Conservation (phyloP, 2,888 invertebrate genomes). For the Melolontha melolontha region DNA sequence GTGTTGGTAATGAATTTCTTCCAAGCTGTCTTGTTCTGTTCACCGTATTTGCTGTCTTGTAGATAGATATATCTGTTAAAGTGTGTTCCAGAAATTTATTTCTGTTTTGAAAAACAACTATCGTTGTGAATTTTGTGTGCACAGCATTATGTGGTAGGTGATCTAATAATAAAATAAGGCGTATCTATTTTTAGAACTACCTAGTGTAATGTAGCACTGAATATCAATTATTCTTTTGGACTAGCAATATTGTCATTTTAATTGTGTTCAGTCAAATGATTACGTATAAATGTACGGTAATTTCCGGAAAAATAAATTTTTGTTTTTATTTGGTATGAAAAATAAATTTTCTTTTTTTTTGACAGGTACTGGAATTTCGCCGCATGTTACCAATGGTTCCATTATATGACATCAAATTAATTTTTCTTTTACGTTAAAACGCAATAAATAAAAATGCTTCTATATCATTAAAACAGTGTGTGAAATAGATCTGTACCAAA, state of each 20-base stretch:
- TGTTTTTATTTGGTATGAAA: not conserved
- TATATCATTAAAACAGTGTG: not conserved
- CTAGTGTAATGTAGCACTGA: slow-evolving; percentile 22
- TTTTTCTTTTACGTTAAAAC: not conserved
- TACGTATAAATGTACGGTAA: not conserved
- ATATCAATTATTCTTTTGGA: slow-evolving; percentile 26
- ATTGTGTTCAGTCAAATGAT: slow-evolving; percentile 29
- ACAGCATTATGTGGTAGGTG: slow-evolving; percentile 37
- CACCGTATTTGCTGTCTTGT: slow-evolving; percentile 27
- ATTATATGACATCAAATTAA: slow-evolving; percentile 30
- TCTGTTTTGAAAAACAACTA: slow-evolving; percentile 10
- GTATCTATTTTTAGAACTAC: slow-evolving; percentile 38
- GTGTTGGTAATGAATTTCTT: slow-evolving; percentile 37
- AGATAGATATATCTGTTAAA: slow-evolving; percentile 12
- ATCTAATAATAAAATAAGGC: slow-evolving; percentile 36
- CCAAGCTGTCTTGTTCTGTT: slow-evolving; percentile 32
- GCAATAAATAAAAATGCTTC: slow-evolving; percentile 20
- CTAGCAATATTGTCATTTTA: slow-evolving; percentile 31
- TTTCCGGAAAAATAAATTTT: slow-evolving; percentile 9
- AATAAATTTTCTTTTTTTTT: not conserved
- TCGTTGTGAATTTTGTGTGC: slow-evolving; percentile 26
- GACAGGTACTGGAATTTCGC: slow-evolving; percentile 31
- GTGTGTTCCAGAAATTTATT: slow-evolving; percentile 28
- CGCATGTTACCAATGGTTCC: slow-evolving; percentile 23
- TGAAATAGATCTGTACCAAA: slow-evolving; percentile 15